Conservation (phyloP, 2,113 vertebrate genomes). For the Platichthys stellatus region DNA sequence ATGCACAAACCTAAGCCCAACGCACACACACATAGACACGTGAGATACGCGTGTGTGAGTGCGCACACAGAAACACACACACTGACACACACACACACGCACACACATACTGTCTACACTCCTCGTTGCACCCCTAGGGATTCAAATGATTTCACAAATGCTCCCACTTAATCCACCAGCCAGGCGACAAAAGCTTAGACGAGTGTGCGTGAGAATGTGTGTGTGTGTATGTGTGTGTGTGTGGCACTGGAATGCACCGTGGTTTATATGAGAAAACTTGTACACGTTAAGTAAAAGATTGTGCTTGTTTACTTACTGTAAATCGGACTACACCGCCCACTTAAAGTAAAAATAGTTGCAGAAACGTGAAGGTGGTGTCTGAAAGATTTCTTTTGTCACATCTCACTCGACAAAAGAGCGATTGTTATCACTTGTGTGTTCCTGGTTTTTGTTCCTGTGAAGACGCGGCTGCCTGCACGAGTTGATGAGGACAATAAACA, state of each 20-base stretch:
- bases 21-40: not conserved
- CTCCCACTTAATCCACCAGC: constrained; percentile 60
- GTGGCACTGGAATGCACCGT: not conserved
- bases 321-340: not conserved
- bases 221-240: not conserved
- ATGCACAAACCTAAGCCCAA: not conserved
- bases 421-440: constrained; percentile 1
- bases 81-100: not conserved
- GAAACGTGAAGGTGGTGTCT: not conserved
- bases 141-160: constrained; percentile 63
- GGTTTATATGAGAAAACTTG: not conserved
- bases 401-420: constrained; percentile 1
- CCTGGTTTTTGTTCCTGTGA: not conserved
- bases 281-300: not conserved
- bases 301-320: not conserved
- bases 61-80: not conserved
- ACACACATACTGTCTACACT: constrained; percentile 1
- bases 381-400: not conserved
- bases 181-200: constrained; percentile 43
- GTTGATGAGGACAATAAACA: not conserved
- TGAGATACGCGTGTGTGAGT: not conserved
- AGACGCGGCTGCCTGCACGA: not conserved
- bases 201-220: constrained; percentile 8
- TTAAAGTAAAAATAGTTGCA: not conserved
- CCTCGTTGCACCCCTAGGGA: constrained; percentile 36